Percentiles rank a stretch among this genome's conserved stretches.
These are phyloP conservation scores for Acinonyx jubatus DNA, from an alignment of 2,113 vertebrate genomes.

Conservation along the genomic window DNA sequence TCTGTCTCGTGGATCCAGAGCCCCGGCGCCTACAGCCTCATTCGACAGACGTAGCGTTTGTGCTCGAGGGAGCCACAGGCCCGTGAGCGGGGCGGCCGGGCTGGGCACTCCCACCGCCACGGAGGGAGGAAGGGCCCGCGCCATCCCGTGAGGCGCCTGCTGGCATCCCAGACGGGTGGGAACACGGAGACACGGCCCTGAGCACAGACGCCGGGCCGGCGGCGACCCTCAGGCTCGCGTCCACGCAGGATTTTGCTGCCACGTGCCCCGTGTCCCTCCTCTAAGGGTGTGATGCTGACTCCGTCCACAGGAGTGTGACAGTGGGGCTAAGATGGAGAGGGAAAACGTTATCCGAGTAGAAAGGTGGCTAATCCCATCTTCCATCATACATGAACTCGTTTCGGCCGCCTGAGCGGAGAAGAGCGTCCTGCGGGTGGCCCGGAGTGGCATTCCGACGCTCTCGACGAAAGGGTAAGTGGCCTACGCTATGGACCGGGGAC, in stretches of 20 bases:
- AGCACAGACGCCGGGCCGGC: fast-evolving
- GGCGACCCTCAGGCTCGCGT: background rate
- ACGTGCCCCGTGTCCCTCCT: background rate
- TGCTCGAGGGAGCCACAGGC: background rate
- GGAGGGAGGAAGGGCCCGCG: fast-evolving
- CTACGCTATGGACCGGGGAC: fast-evolving
- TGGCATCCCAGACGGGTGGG: fast-evolving
- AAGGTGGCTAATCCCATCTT: background rate
- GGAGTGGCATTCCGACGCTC: background rate
- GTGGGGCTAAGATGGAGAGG: background rate
- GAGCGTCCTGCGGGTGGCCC: background rate
- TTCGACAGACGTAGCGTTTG: background rate
- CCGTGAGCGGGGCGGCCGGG: background rate
- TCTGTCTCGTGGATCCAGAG: background rate
- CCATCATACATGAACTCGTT: fast-evolving
- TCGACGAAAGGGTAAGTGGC: background rate
- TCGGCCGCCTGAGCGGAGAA: background rate
- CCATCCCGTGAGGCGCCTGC: fast-evolving
- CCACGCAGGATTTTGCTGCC: background rate
- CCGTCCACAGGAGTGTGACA: background rate
- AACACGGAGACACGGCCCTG: fast-evolving
- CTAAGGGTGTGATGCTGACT: background rate
- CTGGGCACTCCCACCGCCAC: fast-evolving
- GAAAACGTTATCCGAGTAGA: background rate
- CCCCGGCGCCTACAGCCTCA: background rate